A percentile compares a stretch with the other conserved stretches of the same genome.
These are phyloP conservation scores for Panagrolaimus sp. DNA, from an alignment of 1,140 invertebrate species.

Conservation along the genomic window DNA sequence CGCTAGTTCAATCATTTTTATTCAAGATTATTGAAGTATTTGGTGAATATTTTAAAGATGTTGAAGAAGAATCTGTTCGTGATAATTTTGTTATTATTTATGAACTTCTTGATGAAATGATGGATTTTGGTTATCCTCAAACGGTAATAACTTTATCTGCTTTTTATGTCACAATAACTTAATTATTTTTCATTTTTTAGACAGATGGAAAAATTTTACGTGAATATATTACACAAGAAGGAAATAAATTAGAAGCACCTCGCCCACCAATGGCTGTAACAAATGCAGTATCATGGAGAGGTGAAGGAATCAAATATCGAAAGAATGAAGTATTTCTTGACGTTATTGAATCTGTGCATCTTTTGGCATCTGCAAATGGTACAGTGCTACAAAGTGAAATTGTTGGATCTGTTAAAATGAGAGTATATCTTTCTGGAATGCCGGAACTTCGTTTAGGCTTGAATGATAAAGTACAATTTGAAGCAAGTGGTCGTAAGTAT, in stretches of 20 bases:
- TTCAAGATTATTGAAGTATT: conserved; percentile 97
- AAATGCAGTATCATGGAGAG: conserved; percentile 97
- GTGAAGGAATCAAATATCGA: conserved; percentile 95
- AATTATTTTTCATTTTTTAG: too few relatives aligned
- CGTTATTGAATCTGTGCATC: conserved; percentile 97
- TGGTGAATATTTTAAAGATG: conserved; percentile 95
- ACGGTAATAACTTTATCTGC: conserved; percentile 64
- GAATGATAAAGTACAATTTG: conserved; percentile 98
- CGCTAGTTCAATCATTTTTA: conserved; percentile 88
- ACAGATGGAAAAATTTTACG: conserved; percentile 10
- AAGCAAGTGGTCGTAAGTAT: conserved; percentile 77
- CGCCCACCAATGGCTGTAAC: conserved; percentile 96
- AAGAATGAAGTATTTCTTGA: conserved; percentile 99
- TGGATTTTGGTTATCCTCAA: conserved; percentile 99
- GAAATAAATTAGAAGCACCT: conserved; percentile 92
- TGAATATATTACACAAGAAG: conserved; percentile 81
- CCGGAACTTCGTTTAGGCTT: conserved; percentile 93
- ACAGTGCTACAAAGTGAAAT: conserved; percentile 97
- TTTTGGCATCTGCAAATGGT: conserved; percentile 92
- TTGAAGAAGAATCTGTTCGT: conserved; percentile 96
- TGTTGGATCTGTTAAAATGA: conserved; percentile 97
- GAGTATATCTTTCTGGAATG: conserved; percentile 98
- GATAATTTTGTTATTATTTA: conserved; percentile 99
- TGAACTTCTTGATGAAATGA: conserved; percentile 91
- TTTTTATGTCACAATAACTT: too few relatives aligned